Evolutionary conservation across 64 coral and sea anemone species (phyloP).

Genomic region (Pocillopora verrucosa): DNA sequence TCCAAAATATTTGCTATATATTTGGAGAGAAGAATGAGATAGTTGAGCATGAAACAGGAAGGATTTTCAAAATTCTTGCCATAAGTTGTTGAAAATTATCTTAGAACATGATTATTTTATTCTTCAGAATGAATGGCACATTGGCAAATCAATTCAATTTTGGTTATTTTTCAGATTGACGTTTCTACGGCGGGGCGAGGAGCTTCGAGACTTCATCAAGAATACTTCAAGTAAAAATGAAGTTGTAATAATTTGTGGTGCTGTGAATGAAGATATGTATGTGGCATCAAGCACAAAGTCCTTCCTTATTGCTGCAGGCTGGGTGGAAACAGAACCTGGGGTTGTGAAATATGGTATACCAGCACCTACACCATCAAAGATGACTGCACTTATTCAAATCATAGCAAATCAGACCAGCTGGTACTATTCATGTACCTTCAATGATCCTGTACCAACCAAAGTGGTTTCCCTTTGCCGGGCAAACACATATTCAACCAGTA

Average conservation of each 20-base stretch:
- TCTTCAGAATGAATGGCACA: neutral
- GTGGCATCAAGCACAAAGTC: constrained; percentile 53
- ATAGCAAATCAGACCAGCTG: constrained; percentile 52
- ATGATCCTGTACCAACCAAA: constrained; percentile 50
- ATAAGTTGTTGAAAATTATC: no score
- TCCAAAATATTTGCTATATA: no score
- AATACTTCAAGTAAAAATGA: neutral
- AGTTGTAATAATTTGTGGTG: constrained; percentile 50
- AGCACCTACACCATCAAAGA: constrained; percentile 34
- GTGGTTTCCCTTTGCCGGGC: constrained; percentile 42
- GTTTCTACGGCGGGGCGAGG: neutral
- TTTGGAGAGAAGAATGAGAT: no score
- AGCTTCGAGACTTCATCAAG: neutral
- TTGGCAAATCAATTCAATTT: neutral
- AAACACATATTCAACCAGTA: constrained; percentile 19
- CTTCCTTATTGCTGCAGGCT: constrained; percentile 52
- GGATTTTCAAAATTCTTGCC: no score
- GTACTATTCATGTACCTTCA: constrained; percentile 36
- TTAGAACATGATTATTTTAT: neutral
- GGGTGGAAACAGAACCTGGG: constrained; percentile 7
- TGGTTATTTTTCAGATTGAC: neutral
- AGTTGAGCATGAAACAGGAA: no score
- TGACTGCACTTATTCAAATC: constrained; percentile 31
- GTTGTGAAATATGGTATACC: constrained; percentile 56
- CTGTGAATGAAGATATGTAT: constrained; percentile 37